A percentile compares a stretch with the other conserved stretches of the same genome.
These are phyloP conservation scores for Drosophila orosa DNA, from an alignment of 1,140 invertebrate species.

Conservation along the genomic window DNA sequence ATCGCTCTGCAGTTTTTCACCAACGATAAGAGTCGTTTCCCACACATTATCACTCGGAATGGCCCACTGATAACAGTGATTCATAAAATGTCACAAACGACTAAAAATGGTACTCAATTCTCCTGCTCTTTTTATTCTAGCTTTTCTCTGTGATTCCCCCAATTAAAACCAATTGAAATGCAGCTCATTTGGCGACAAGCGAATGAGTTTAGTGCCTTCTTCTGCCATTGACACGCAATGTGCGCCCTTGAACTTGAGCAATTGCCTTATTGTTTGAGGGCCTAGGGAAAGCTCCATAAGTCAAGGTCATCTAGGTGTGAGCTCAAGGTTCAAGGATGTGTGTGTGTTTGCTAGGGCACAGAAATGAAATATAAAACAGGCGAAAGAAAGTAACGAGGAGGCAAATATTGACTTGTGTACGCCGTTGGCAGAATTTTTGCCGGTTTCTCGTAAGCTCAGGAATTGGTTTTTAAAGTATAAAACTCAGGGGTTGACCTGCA, in stretches of 20 bases:
- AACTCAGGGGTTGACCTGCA: slow-evolving; percentile 3
- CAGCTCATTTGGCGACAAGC: slow-evolving; percentile 24
- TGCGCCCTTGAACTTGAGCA: slow-evolving; percentile 47
- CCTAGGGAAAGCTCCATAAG: slow-evolving; percentile 31
- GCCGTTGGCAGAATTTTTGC: background rate
- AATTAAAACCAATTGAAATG: slow-evolving; percentile 34
- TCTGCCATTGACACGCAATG: slow-evolving; percentile 27
- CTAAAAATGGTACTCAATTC: background rate
- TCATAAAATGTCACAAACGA: slow-evolving; percentile 13
- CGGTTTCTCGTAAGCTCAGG: slow-evolving; percentile 3
- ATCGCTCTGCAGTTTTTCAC: slow-evolving; percentile 7
- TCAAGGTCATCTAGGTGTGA: slow-evolving; percentile 39
- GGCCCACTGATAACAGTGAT: slow-evolving; percentile 18
- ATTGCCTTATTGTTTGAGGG: slow-evolving; percentile 21
- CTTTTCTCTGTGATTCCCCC: slow-evolving; percentile 1
- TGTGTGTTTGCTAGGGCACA: background rate
- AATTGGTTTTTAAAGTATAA: slow-evolving; percentile 10
- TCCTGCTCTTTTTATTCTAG: too few species aligned
- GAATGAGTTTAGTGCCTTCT: slow-evolving; percentile 7
- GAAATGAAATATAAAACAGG: background rate
- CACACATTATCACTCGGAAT: slow-evolving; percentile 18
- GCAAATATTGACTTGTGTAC: background rate
- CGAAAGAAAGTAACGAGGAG: background rate
- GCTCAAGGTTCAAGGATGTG: slow-evolving; percentile 34
- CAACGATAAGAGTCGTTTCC: slow-evolving; percentile 24